Conservation (phyloP, 2,888 invertebrate species). For the Clostera curtula region DNA sequence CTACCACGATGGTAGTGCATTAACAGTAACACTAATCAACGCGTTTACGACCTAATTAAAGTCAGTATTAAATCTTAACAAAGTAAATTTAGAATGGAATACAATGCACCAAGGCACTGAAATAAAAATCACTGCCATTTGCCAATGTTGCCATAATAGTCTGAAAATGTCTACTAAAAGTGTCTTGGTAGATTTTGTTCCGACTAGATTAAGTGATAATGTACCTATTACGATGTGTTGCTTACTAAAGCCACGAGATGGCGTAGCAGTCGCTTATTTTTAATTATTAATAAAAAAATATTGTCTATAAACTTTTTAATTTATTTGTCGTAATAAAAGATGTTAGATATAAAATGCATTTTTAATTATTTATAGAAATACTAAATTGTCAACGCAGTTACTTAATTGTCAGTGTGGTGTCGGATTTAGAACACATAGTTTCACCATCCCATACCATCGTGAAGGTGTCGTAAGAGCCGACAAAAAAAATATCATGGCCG, state of each 20-base stretch:
- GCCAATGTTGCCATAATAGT: slow-evolving; percentile 21
- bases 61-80: slow-evolving; percentile 52
- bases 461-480: too few relatives aligned
- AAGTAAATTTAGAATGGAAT: slow-evolving; percentile 23
- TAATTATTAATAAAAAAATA: slow-evolving; percentile 32
- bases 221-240: slow-evolving; percentile 39
- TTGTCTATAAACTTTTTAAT: slow-evolving; percentile 29
- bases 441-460: too few relatives aligned
- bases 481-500: too few relatives aligned
- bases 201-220: slow-evolving; percentile 32
- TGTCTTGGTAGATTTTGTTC: slow-evolving; percentile 38
- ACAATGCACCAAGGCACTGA: slow-evolving; percentile 27
- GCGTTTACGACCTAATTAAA: slow-evolving; percentile 51
- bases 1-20: slow-evolving; percentile 20
- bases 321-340: slow-evolving; percentile 68
- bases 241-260: slow-evolving; percentile 30
- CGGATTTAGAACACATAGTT: too few relatives aligned
- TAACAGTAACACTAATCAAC: slow-evolving; percentile 38
- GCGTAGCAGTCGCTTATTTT: slow-evolving; percentile 56
- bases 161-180: slow-evolving; percentile 10
- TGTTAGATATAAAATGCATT: slow-evolving; percentile 45
- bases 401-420: too few relatives aligned
- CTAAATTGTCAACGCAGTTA: too few relatives aligned
- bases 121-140: slow-evolving; percentile 20
- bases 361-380: slow-evolving; percentile 1